Evolutionary conservation across 2,113 vertebrate species (phyloP), one percentile per base, ranked within the genome.

Genomic region (Apteryx owenii): DNA sequence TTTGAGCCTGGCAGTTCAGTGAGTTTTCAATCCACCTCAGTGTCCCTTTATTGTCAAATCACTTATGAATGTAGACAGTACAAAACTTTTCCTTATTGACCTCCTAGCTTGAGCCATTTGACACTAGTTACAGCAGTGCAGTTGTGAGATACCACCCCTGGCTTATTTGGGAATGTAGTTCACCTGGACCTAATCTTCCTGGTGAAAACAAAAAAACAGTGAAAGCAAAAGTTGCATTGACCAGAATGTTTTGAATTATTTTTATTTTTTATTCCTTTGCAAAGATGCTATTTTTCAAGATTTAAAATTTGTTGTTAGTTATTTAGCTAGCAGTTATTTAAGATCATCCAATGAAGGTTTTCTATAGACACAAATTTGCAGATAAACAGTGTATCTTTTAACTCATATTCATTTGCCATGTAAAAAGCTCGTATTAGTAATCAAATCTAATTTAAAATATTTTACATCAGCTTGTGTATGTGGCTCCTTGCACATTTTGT

Each of bases 361-460:
- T 23, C n/a, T 92, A 36, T 13, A 72, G 25, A 48, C 33, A 68
- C 33, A 23, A 64, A 79, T 64, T 87, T 60, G 78, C 40, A 71
- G 71, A 38, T 40, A 71, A 92, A 73, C 8, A 29, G 31, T 48
- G 25, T 86, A 19, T 16, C 89, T 97, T 44, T 51, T 92, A 50
- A 84, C 31, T 96, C 73, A 22, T 87, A 86, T 60, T 93, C 21
- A 88, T 88, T 85, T 79, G 26, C 29, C 50, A 88, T 90, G 36
- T 28, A 79, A 94, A 95, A 58, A 90, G 8, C 42, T 28, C 6
- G 29, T 94, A 85, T 58, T 7, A 83, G 29, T 95, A 97, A 96
- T 91, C 94, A 21, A 54, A 85, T 87, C n/a, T 97, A 95, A 97
- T 97, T 97, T 56, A 95, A 97, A 97, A 83, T 95, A 65, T 92